These are phyloP conservation scores for Lepidocyrtinus sp. DNA, from an alignment of 2,888 invertebrate species.

Conservation along the genomic window DNA sequence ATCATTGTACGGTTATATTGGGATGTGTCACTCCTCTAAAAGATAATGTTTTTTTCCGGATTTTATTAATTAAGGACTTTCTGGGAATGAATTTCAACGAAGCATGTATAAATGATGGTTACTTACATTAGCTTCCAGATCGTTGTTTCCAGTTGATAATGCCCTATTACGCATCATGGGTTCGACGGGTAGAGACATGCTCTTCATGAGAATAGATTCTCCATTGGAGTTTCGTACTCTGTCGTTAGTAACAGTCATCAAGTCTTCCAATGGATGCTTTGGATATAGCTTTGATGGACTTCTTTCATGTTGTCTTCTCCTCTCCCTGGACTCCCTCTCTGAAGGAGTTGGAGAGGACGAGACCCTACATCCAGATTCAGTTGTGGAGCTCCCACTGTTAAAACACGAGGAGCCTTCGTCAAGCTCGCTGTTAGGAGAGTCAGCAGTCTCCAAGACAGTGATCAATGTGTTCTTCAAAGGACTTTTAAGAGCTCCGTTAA, in stretches of 20 bases:
- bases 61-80: background rate
- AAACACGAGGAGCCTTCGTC: background rate
- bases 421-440: background rate
- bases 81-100: too few species aligned
- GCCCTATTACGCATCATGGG: slow-evolving; percentile 73
- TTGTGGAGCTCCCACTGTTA: background rate
- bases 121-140: slow-evolving; percentile 50
- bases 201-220: slow-evolving; percentile 61
- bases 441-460: slow-evolving; percentile 20
- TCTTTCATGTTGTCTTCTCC: slow-evolving; percentile 12
- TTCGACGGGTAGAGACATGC: slow-evolving; percentile 69
- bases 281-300: slow-evolving; percentile 8
- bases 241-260: slow-evolving; percentile 23
- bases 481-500: background rate
- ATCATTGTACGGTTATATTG: slow-evolving; percentile 95
- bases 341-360: slow-evolving; percentile 9
- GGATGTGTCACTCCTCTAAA: slow-evolving; percentile 54
- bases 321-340: background rate
- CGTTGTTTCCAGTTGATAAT: slow-evolving; percentile 73
- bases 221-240: slow-evolving; percentile 60
- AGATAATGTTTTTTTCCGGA: background rate
- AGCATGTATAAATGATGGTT: too few species aligned
- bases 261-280: slow-evolving; percentile 60
- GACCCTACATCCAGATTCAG: background rate
- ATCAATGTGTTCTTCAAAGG: slow-evolving; percentile 24